Conservation (phyloP, 2,113 vertebrate species). For the Leucoraja erinaceus region DNA sequence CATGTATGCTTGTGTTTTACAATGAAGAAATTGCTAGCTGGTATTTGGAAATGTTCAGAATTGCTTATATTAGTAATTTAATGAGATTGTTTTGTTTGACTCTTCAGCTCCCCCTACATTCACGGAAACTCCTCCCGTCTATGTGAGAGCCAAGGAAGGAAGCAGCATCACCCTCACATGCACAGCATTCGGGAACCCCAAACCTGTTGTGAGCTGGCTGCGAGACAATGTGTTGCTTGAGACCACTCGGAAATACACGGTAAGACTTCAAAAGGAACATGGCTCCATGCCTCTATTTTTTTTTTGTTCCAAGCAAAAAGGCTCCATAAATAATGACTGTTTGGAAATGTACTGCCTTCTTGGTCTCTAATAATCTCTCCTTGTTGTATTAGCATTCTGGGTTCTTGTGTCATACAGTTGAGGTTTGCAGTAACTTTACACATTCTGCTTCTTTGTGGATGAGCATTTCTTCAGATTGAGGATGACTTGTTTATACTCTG, state of each 20-base stretch:
- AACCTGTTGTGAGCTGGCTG: conserved; percentile 92
- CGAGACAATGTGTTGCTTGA: conserved; percentile 79
- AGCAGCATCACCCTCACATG: conserved; percentile 83
- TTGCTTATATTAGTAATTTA: background rate
- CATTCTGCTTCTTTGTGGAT: too few relatives aligned
- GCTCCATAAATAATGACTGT: background rate
- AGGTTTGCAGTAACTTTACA: too few relatives aligned
- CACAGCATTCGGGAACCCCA: conserved; percentile 92
- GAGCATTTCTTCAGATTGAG: too few relatives aligned
- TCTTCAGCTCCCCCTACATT: conserved; percentile 87
- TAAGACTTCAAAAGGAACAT: conserved; percentile 47
- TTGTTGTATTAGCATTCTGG: too few relatives aligned
- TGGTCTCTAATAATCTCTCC: conserved; percentile 31
- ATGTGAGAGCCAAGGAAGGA: conserved; percentile 93
- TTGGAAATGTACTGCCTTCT: background rate
- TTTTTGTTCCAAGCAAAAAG: background rate
- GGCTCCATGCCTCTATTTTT: background rate
- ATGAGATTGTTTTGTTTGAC: conserved; percentile 36
- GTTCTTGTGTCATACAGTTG: too few relatives aligned
- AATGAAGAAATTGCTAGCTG: background rate
- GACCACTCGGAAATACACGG: conserved; percentile 81
- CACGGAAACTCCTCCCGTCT: conserved; percentile 88
- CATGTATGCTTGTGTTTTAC: background rate
- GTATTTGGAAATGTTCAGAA: background rate
- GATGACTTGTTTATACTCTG: too few relatives aligned